Base-by-base conservation (phyloP, 2,113 vertebrate genomes). In the Pituophis catenifer region DNA sequence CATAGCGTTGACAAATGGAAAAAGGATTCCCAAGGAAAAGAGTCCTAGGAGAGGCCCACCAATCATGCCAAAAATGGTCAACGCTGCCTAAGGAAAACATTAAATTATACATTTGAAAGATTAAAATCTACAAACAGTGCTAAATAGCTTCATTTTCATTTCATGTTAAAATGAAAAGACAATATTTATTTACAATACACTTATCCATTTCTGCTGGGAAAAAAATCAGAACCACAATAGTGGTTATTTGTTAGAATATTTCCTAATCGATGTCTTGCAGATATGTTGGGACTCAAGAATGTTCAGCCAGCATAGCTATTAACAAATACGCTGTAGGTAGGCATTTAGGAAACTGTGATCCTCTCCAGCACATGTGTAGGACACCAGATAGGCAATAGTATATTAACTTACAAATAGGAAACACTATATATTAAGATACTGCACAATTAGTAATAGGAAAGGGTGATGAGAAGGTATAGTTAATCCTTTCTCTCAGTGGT, bases 31-130 rank as follows among this genome's bases (percentile, higher is more conserved):
- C 95, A 99, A 96, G 44, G 98, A 1, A 97, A 98, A 99, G 1
- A 99, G 96, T 53, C 99, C 99, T 62, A 99, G 95, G 89, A 99
- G 98, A 54, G 99, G 99, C 33, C 99, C 99, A 81, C 99, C 98
- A 58, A 99, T 95, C 98, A 99, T 99, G 62, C 99, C 99, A 96
- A 99, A 99, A 96, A 99, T 98, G 93, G 98, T 99, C 95, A 99
- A 97, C 0, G 99, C 98, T 57, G 99, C 99, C 99, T 99, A 89
- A 57, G 95, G 89, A 97, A 96, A 89, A 90, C 62, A 94, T 1
- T 75, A 44, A 81, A 24, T 93, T 24, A 93, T 21, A 8, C 90
- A 26, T 95, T 93, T 55, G 57, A 65, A 86, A 44, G n/a, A 94
- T 91, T 58, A 81, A 75, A 81, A 81, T 44, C 3, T 38, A 21